Evolutionary conservation across 2,113 vertebrate genomes (phyloP), one percentile per base, ranked within the genome.

Genomic region (Procavia capensis): DNA sequence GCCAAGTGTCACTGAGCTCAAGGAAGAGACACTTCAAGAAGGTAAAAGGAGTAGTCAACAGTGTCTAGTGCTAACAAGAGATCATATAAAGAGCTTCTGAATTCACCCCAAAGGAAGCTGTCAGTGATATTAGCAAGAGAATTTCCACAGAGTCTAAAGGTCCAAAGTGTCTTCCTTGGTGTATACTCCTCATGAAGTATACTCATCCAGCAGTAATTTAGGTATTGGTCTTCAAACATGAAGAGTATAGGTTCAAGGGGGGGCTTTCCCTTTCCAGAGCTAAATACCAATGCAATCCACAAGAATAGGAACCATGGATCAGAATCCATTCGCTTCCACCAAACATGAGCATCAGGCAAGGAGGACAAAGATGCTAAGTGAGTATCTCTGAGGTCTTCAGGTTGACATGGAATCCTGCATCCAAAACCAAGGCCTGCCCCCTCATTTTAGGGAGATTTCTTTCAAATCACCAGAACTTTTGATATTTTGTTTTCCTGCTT

Each of bases 231-330:
- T 66, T 16, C 64, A 66, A 66, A 34, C n/a, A 66, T 6, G 31
- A 66, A 81, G 19, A 59, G 50, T 7, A 25, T n/a, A 59, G 9
- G 17, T 9, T 19, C 36, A 36, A 9, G 47, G 22, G 39, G 36
- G 19, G 3, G 24, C 43, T 74, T 80, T n/a, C 8, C 54, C 34
- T 84, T 47, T 81, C 27, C 57, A 41, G 88, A 54, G 25, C 63
- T 43, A 17, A 76, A 54, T 43, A 34, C 64, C n/a, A n/a, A 45
- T 78, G 45, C 2, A 7, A 79, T 10, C 29, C 47, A 39, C 29
- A 17, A 25, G 34, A 29, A n/a, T 25, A 0, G 4, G n/a, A 2
- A 1, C 64, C 39, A 39, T 24, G 24, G 59, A 76, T 1, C n/a
- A 25, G n/a, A 47, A 27, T 41, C 14, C 79, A 19, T 14, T 74